Conservation (phyloP, 2,797 vertebrate species). For the Crenuchus spilurus region DNA sequence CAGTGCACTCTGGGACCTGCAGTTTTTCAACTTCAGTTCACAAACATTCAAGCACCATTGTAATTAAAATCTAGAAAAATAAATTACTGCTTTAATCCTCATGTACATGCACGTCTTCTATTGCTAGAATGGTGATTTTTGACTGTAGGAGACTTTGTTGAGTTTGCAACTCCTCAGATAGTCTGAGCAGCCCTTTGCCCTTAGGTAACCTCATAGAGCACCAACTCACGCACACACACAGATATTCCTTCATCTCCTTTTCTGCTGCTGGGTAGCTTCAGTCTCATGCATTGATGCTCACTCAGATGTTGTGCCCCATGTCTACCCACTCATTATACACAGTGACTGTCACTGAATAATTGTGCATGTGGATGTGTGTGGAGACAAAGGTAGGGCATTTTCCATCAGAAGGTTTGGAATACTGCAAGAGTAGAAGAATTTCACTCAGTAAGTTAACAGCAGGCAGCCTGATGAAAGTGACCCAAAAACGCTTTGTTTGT, state of each 20-base stretch:
- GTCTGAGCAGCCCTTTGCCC: background rate
- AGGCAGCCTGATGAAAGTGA: background rate
- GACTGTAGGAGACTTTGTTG: too few species aligned
- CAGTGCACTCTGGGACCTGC: too few species aligned
- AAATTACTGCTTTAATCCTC: too few species aligned
- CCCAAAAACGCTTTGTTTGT: background rate
- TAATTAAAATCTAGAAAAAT: too few species aligned
- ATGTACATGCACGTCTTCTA: too few species aligned
- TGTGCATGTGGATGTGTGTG: background rate
- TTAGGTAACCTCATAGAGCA: background rate
- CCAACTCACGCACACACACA: background rate
- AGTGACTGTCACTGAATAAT: slow-evolving; percentile 4
- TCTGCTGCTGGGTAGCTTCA: background rate
- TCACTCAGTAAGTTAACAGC: background rate
- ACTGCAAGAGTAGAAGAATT: background rate
- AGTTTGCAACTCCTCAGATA: background rate
- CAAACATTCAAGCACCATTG: too few species aligned
- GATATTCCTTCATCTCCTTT: background rate
- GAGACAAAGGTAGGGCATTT: background rate
- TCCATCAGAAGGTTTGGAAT: background rate
- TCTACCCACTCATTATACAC: slow-evolving; percentile 11
- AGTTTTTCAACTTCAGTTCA: too few species aligned
- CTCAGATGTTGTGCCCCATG: background rate
- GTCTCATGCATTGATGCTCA: background rate
- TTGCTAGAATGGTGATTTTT: too few species aligned